These are phyloP conservation scores for Pseudopipra pipra DNA, from an alignment of 2,113 vertebrate genomes.

Conservation along the genomic window DNA sequence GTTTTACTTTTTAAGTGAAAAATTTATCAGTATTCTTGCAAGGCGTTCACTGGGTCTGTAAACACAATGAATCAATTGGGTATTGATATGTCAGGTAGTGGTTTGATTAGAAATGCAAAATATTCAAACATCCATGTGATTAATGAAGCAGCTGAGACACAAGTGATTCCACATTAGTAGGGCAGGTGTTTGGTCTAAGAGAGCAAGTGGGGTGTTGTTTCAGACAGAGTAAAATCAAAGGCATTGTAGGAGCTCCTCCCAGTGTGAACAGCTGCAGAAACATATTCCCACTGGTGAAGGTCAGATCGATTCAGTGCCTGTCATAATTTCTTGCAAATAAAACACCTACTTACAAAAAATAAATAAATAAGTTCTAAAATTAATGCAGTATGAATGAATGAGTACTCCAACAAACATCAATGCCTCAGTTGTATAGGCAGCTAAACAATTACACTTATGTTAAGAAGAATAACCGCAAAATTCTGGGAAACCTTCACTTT, in stretches of 20 bases:
- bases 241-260: not conserved
- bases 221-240: not conserved
- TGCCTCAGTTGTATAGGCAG: not conserved
- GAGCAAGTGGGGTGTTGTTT: not conserved
- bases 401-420: not conserved
- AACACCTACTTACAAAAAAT: not conserved
- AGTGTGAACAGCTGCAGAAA: not conserved
- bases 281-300: not conserved
- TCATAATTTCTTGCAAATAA: not conserved
- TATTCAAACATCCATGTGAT: not conserved
- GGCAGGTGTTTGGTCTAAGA: not conserved
- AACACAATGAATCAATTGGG: not conserved
- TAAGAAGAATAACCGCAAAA: not conserved
- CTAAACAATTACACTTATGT: not conserved
- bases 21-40: not conserved
- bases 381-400: not conserved
- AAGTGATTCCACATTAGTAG: not conserved
- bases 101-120: conserved; percentile 20
- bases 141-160: not conserved
- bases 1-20: not conserved
- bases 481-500: not conserved
- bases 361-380: not conserved
- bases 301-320: not conserved
- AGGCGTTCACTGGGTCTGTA: not conserved
- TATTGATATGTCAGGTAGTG: not conserved